These are phyloP conservation scores for Drosophila teissieri DNA, from an alignment of 1,140 invertebrate genomes.

Conservation along the genomic window DNA sequence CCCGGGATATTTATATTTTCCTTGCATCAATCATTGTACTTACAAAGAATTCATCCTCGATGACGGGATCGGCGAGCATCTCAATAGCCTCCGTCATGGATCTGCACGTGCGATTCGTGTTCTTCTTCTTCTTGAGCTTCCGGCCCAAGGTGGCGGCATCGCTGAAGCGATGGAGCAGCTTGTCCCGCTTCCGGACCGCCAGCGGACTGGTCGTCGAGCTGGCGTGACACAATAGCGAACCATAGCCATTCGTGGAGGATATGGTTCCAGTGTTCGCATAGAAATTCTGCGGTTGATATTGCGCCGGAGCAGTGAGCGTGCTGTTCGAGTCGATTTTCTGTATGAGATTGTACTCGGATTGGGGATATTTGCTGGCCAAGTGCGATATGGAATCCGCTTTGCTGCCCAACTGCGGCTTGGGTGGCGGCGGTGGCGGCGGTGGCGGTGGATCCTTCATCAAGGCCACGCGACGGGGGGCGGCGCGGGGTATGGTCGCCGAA, in stretches of 20 bases:
- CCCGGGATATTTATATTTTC: background rate
- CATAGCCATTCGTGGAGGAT: slow-evolving; percentile 73
- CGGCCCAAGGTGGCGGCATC: slow-evolving; percentile 83
- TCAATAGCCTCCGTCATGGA: slow-evolving; percentile 84
- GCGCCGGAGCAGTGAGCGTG: slow-evolving; percentile 69
- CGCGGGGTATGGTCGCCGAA: slow-evolving; percentile 75
- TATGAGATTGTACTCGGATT: slow-evolving; percentile 82
- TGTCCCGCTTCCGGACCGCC: slow-evolving; percentile 80
- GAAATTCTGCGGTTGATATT: slow-evolving; percentile 80
- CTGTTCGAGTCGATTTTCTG: slow-evolving; percentile 80
- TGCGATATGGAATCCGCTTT: slow-evolving; percentile 54
- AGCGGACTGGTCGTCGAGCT: slow-evolving; percentile 76
- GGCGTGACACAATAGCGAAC: slow-evolving; percentile 76
- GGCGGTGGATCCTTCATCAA: slow-evolving; percentile 83
- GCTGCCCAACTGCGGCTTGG: slow-evolving; percentile 69
- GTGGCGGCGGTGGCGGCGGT: slow-evolving; percentile 79
- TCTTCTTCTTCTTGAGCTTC: slow-evolving; percentile 83
- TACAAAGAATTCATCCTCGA: slow-evolving; percentile 84
- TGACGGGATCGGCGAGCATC: slow-evolving; percentile 84
- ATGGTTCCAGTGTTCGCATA: slow-evolving; percentile 74
- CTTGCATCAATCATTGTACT: slow-evolving; percentile 48
- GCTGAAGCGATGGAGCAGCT: slow-evolving; percentile 81
- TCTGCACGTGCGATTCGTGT: slow-evolving; percentile 80
- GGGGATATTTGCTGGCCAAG: slow-evolving; percentile 78
- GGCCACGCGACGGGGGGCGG: slow-evolving; percentile 74